Base-by-base conservation (phyloP, 92 coral and sea anemone species). In the Galaxea fascicularis region DNA sequence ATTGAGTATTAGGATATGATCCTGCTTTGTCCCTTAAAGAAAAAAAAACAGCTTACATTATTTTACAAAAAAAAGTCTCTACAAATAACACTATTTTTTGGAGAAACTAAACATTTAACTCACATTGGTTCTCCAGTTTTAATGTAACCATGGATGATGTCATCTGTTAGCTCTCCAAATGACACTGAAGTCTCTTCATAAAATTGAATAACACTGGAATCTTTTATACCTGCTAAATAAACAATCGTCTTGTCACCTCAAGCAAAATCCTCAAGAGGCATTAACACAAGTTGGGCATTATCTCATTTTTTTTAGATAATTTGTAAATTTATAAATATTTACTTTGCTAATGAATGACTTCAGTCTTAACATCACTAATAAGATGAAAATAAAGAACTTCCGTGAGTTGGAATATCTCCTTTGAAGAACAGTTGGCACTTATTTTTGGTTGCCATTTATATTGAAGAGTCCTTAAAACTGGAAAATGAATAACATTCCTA, bases 71-170 rank as follows among this genome's bases (percentile, higher is more conserved):
- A 5, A 11, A 49, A 49, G 10, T 49, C 17, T 65, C 41, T 2
- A 22, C 25, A 30, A 10, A 66, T 35, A 29, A 15, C 14, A 15
- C 0, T n/a, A 31, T 24, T 17, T 52, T 35, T 35, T 35, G 2
- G 41, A 35, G 6, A 35, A 35, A 35, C 6, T 35, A 49, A 49
- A 49, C 54, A 49, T 3, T 10, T 16, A 76, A 89, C 98, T 93
- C 80, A 95, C 98, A 95, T 86, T 54, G 99, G 98, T 79, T 96
- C 99, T 51, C 95, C 95, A 41, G 99, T 96, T 35, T 87, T 90
- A 20, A 94, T 92, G 56, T 96, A 96, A 39, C 90, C 94, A 66
- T 88, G 88, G 56, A 96, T 96, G 4, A 96, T 90, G 62, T 88
- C 93, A 59, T 96, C 97, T 39, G 99, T 89, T 25, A 96, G 81